Conservation (phyloP, 1,140 invertebrate species). For the Copidosoma floridanum region DNA sequence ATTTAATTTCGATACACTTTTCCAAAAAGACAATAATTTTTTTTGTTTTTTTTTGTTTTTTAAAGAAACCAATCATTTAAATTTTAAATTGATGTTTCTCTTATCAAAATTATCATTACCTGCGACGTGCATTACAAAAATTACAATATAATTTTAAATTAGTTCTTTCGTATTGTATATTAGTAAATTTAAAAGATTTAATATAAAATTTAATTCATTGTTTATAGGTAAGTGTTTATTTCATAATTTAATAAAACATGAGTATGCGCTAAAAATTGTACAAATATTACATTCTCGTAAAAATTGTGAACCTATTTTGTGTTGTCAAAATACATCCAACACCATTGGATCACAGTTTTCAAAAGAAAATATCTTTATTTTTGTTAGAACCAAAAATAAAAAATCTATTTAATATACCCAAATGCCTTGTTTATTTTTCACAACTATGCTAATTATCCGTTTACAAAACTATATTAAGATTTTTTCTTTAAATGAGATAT, state of each 20-base stretch:
- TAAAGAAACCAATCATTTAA: conserved; percentile 3
- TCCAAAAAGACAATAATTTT: conserved; percentile 48
- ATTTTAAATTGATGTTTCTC: background rate
- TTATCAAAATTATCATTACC: background rate
- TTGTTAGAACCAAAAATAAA: background rate
- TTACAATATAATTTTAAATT: background rate
- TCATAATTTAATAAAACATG: background rate
- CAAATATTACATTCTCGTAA: background rate
- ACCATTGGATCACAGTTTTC: background rate
- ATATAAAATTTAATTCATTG: background rate
- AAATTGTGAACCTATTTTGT: too few species aligned
- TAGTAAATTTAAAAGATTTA: too few species aligned
- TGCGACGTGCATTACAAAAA: too few species aligned
- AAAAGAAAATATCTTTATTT: background rate
- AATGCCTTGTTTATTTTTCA: too few species aligned
- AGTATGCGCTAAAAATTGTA: background rate
- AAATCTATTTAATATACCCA: background rate
- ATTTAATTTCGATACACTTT: conserved; percentile 37
- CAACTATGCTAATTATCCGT: too few species aligned
- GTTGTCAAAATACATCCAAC: background rate
- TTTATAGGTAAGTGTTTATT: background rate
- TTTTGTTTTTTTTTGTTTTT: conserved; percentile 44
- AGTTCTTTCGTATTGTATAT: too few species aligned
- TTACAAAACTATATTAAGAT: too few species aligned
- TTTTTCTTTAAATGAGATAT: too few species aligned